These are phyloP conservation scores for Cloeon dipterum DNA, from an alignment of 2,888 invertebrate species.

Conservation along the genomic window DNA sequence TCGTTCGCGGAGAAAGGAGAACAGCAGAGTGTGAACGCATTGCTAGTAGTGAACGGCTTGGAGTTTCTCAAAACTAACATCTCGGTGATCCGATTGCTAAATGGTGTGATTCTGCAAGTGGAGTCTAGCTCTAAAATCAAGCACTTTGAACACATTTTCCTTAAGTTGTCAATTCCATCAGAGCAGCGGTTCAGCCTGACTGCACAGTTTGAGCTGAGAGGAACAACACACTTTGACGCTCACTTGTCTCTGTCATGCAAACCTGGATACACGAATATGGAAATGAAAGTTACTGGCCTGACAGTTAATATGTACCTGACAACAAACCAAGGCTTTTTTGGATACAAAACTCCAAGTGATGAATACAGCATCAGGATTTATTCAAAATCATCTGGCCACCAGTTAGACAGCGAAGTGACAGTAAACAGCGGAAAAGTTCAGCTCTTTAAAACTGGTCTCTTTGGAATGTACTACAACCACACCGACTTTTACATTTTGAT, in stretches of 20 bases:
- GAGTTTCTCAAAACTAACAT: neutral
- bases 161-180: neutral
- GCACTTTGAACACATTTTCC: neutral
- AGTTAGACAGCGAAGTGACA: neutral
- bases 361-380: neutral
- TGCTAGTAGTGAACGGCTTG: neutral
- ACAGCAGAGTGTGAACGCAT: neutral
- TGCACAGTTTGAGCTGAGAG: neutral
- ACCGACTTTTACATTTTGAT: neutral
- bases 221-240: neutral
- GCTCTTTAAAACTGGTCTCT: neutral
- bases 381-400: neutral
- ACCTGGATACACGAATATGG: neutral
- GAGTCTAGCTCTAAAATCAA: neutral
- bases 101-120: neutral
- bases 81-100: neutral
- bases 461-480: neutral
- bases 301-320: neutral
- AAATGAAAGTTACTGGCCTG: neutral
- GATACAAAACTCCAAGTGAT: neutral
- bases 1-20: neutral
- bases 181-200: neutral
- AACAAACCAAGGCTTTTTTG: neutral
- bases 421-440: neutral
- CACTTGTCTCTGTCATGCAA: neutral